Conservation (phyloP, 2,797 vertebrate genomes). For the Leptodactylus fallax region DNA sequence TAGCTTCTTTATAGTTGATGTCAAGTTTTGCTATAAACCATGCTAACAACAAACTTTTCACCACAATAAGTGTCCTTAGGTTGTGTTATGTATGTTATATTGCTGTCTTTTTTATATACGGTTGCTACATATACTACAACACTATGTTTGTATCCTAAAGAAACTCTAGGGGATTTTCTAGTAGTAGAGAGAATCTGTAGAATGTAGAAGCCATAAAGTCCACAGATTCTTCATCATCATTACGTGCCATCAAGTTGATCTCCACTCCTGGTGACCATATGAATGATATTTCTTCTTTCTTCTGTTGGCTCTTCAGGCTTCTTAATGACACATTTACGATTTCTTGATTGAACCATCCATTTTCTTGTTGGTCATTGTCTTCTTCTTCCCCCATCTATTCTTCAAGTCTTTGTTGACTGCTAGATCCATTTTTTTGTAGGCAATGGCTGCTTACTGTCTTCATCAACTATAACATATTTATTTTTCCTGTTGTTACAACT, state of each 20-base stretch:
- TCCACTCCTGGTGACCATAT: slow-evolving; percentile 3
- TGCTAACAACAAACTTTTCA: slow-evolving; percentile 27
- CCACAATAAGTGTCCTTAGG: slow-evolving; percentile 1
- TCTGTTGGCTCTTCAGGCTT: slow-evolving; percentile 4
- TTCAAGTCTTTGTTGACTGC: slow-evolving; percentile 1
- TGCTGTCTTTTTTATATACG: neutral
- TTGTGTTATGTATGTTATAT: neutral
- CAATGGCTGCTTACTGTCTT: neutral
- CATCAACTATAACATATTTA: neutral
- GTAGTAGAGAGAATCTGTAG: neutral
- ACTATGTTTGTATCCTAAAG: neutral
- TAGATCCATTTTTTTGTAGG: neutral
- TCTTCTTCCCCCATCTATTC: neutral
- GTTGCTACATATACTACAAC: neutral
- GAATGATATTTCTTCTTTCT: slow-evolving; percentile 1
- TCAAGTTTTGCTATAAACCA: slow-evolving; percentile 18
- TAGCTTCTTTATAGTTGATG: slow-evolving; percentile 27
- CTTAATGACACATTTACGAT: neutral
- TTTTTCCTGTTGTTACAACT: neutral
- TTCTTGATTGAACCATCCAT: neutral
- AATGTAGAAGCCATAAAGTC: neutral
- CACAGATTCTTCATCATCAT: neutral
- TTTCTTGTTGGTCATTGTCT: neutral
- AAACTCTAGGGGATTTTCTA: neutral
- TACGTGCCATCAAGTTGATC: neutral